phyloP scores from a whole-genome alignment of 2,113 vertebrate species.

The Coreoperca whiteheadi region DNA sequence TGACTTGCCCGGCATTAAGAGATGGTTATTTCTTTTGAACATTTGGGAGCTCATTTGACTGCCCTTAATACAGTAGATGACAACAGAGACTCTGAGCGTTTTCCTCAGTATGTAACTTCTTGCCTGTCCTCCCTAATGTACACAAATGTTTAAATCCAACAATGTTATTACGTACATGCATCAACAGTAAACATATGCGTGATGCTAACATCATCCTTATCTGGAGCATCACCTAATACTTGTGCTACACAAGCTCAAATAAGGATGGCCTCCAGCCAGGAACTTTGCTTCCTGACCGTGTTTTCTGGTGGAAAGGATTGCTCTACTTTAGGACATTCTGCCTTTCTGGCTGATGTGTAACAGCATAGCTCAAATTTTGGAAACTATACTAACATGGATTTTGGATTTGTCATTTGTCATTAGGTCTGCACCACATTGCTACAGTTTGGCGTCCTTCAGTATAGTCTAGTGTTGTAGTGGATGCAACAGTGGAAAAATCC shows the following conservation, averaged over 20 bases:
- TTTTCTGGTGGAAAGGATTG: slow-evolving; percentile 69
- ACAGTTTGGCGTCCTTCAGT: slow-evolving; percentile 31
- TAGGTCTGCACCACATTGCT: slow-evolving; percentile 26
- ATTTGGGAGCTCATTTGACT: slow-evolving; percentile 38
- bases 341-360: slow-evolving; percentile 42
- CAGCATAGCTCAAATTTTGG: slow-evolving; percentile 39
- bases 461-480: slow-evolving; percentile 14
- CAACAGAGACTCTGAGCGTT: slow-evolving; percentile 6
- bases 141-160: slow-evolving; percentile 18
- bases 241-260: slow-evolving; percentile 59
- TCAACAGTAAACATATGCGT: slow-evolving; percentile 40
- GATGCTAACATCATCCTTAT: slow-evolving; percentile 46
- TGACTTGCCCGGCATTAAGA: slow-evolving; percentile 21
- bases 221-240: slow-evolving; percentile 49
- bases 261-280: slow-evolving; percentile 72
- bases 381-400: slow-evolving; percentile 32
- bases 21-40: slow-evolving; percentile 31
- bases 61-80: slow-evolving; percentile 33
- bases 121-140: neutral
- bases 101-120: neutral
- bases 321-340: slow-evolving; percentile 59
- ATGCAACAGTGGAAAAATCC: slow-evolving; percentile 1
- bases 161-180: slow-evolving; percentile 18
- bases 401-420: slow-evolving; percentile 33
- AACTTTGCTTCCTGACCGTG: slow-evolving; percentile 46